phyloP scores from a whole-genome alignment of 2,797 vertebrate genomes.

The Melanotaenia maccullochi region DNA sequence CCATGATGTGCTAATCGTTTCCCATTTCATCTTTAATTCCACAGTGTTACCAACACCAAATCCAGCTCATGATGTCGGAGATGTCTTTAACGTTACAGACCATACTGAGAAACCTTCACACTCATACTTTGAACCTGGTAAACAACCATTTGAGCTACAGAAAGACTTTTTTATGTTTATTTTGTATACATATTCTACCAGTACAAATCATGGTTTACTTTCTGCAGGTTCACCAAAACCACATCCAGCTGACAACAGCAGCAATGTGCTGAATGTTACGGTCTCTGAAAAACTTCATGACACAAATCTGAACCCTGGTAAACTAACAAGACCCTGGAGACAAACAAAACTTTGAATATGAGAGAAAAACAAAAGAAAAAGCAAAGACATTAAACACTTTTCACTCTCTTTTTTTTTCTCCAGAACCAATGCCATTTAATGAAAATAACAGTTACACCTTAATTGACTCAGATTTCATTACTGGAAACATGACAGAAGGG shows the following conservation, averaged over 20 bases:
- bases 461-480: background rate
- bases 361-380: background rate
- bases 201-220: background rate
- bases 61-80: conserved; percentile 4
- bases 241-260: conserved; percentile 9
- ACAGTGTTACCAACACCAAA: conserved; percentile 28
- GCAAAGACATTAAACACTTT: background rate
- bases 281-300: background rate
- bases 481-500: background rate
- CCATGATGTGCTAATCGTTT: background rate
- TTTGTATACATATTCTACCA: background rate
- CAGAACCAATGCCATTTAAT: background rate
- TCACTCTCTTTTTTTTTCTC: background rate
- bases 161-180: background rate
- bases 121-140: conserved; percentile 29
- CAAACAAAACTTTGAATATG: background rate
- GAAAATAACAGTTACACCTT: background rate
- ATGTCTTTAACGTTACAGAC: background rate
- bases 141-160: background rate
- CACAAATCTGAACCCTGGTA: conserved; percentile 21
- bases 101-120: conserved; percentile 1
- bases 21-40: conserved; percentile 3
- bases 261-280: background rate
- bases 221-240: conserved; percentile 30
- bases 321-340: background rate